Evolutionary conservation across 2,888 invertebrate genomes (phyloP), one percentile per base, ranked within the genome.

Genomic region (Drymonia ruficornis): DNA sequence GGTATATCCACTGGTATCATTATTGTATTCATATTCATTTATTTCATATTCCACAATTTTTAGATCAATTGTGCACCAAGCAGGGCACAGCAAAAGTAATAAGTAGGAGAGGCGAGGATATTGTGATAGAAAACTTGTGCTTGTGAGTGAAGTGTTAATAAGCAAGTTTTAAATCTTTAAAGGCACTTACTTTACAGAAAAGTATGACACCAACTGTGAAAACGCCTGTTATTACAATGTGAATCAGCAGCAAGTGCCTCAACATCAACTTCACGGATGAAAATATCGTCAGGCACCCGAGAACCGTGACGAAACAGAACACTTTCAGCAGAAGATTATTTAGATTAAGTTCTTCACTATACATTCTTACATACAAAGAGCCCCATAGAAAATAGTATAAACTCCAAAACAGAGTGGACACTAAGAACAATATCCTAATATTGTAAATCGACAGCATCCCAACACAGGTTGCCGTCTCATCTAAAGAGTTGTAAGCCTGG

Each of bases 401-500:
- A 28, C 60, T 63, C 91, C 91, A 91, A 56, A 87, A 78, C 36
- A 76, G 43, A 3, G 76, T 42, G 1, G 73, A 65, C 19, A 80
- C 60, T 3, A 81, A 34, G 18, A 81, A 69, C 18, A 81, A 65
- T 2, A 83, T 61, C 63, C 83, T 79, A 12, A 86, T 79, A 55
- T 91, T 91, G 56, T 82, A 74, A 0, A 77, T 84, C 8, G 78
- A 77, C 38, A 89, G 61, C 28, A 89, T 70, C 53, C 77, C 80
- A 40, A 86, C 63, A 56, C 87, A 91, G 0, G 82, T 83, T 54
- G 78, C 80, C n/a, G 78, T 76, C 70, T 87, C 84, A 40, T 91
- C 91, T 59, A 91, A 66, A 40, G 80, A 78, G 54, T 74, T 63
- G 61, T 91, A 91, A 1, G 91, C 91, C 91, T 91, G 81, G 54